Conservation (phyloP, 2,888 invertebrate species). For the Cosmia trapezina region DNA sequence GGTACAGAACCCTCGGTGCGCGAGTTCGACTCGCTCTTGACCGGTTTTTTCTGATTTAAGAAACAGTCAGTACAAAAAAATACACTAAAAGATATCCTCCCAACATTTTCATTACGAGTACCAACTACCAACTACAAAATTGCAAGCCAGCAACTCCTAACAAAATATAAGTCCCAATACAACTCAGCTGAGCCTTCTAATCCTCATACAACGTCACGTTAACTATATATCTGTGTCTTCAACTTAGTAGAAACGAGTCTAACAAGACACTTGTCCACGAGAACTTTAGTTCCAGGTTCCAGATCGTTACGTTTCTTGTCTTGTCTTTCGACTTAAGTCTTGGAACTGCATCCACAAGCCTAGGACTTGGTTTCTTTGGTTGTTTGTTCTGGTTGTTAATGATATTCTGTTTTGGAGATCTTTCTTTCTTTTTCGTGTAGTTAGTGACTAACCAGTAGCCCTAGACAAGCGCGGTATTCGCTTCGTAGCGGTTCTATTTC, state of each 20-base stretch:
- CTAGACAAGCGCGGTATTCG: too few relatives aligned
- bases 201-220: conserved; percentile 57
- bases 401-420: conserved; percentile 4
- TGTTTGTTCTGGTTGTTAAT: conserved; percentile 20
- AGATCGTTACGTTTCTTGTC: conserved; percentile 68
- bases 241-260: conserved; percentile 66
- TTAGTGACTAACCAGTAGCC: too few relatives aligned
- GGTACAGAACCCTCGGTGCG: too few relatives aligned
- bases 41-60: neutral
- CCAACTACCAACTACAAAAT: conserved; percentile 9
- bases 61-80: neutral
- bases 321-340: conserved; percentile 61
- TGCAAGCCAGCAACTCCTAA: conserved; percentile 21
- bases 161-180: conserved; percentile 50
- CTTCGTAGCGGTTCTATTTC: too few relatives aligned
- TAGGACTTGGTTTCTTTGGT: conserved; percentile 31
- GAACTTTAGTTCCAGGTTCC: conserved; percentile 60
- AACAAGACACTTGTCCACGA: conserved; percentile 69
- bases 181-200: conserved; percentile 49
- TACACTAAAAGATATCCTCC: neutral
- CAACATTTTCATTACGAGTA: neutral
- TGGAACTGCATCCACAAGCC: conserved; percentile 44
- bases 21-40: too few relatives aligned
- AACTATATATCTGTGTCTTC: conserved; percentile 67
- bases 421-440: too few relatives aligned